These are phyloP conservation scores for Andrena fulva DNA, from an alignment of 2,888 invertebrate species.

Conservation along the genomic window DNA sequence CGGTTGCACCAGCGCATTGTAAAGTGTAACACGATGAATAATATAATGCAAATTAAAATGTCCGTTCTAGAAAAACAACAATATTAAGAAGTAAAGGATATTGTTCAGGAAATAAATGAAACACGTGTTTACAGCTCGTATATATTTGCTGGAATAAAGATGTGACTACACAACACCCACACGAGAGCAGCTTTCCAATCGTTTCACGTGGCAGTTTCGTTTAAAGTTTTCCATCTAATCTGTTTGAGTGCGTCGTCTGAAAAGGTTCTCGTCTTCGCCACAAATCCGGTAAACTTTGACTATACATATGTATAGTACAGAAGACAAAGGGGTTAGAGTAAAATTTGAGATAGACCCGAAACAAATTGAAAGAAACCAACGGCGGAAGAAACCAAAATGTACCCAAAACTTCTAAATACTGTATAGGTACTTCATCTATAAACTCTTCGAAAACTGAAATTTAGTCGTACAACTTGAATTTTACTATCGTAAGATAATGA, in stretches of 20 bases:
- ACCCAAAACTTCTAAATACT: too few relatives aligned
- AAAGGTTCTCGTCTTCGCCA: constrained; percentile 50
- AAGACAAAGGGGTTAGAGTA: constrained; percentile 31
- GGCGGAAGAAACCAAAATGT: not conserved
- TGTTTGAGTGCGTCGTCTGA: constrained; percentile 68
- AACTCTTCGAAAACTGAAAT: not conserved
- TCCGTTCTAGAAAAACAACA: too few relatives aligned
- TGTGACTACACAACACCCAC: constrained; percentile 23
- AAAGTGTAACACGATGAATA: not conserved
- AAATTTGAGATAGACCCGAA: constrained; percentile 33
- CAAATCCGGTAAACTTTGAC: constrained; percentile 52
- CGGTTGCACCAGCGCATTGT: not conserved
- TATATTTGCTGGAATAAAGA: constrained; percentile 33
- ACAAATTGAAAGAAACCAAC: constrained; percentile 8
- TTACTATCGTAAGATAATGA: too few relatives aligned
- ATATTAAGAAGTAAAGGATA: not conserved
- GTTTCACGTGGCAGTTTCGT: constrained; percentile 71
- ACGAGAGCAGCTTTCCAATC: constrained; percentile 68
- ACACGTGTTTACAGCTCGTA: constrained; percentile 3
- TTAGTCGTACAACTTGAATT: not conserved
- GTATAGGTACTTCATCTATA: not conserved
- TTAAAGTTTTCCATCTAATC: constrained; percentile 76
- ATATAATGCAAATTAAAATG: too few relatives aligned
- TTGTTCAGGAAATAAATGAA: not conserved
- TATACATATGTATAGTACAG: constrained; percentile 1